These are phyloP conservation scores for Botia almorhae DNA, from an alignment of 2,797 vertebrate genomes.

Conservation along the genomic window DNA sequence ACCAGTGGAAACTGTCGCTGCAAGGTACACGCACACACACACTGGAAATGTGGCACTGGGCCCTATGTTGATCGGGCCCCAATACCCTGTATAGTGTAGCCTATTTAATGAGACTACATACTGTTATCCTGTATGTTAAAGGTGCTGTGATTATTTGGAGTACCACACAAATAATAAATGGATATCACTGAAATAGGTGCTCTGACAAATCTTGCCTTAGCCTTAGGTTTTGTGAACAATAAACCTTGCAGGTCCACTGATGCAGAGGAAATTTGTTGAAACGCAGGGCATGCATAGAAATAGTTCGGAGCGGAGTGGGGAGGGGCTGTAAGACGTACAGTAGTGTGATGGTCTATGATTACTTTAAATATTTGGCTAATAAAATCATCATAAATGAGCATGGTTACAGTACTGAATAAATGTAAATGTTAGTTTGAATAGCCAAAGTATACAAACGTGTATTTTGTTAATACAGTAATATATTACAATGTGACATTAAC, in stretches of 20 bases:
- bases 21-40: conserved; percentile 81
- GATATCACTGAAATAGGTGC: not conserved
- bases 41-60: not conserved
- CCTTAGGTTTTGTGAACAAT: not conserved
- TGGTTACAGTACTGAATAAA: too few species aligned
- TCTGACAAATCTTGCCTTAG: not conserved
- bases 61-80: not conserved
- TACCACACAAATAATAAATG: not conserved
- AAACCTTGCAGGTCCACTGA: not conserved
- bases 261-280: not conserved
- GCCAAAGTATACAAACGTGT: too few species aligned
- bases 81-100: too few species aligned
- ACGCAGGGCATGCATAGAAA: not conserved
- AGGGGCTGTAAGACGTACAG: too few species aligned
- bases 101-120: too few species aligned
- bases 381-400: too few species aligned
- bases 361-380: too few species aligned
- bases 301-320: not conserved
- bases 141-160: not conserved
- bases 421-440: too few species aligned
- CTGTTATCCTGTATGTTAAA: too few species aligned
- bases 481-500: not conserved
- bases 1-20: conserved; percentile 93
- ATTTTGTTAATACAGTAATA: not conserved
- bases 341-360: too few species aligned